Percentiles rank a stretch among this genome's conserved stretches.
phyloP scores from a whole-genome alignment of 2,888 invertebrate species.

The Agonopterix heracliana region DNA sequence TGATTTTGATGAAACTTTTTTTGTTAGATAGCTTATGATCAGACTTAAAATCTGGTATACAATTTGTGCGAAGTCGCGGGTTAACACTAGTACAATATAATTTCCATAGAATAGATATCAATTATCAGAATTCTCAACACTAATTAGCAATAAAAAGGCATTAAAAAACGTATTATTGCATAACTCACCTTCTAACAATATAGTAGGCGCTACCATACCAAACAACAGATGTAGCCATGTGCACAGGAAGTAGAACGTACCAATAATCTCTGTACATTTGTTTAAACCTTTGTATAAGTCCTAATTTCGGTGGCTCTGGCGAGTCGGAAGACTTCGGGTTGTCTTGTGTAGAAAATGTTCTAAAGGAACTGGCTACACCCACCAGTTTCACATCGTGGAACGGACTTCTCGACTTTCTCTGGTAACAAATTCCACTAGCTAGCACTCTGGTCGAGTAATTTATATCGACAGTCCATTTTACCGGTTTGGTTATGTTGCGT shows the following conservation, averaged over 20 bases:
- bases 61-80: too few relatives aligned
- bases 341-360: slow-evolving; percentile 33
- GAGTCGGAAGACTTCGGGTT: slow-evolving; percentile 22
- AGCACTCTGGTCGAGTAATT: slow-evolving; percentile 39
- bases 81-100: too few relatives aligned
- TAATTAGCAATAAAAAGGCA: neutral
- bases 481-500: slow-evolving; percentile 48
- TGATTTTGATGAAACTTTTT: too few relatives aligned
- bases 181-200: slow-evolving; percentile 85
- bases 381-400: neutral
- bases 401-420: slow-evolving; percentile 15
- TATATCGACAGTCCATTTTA: slow-evolving; percentile 41
- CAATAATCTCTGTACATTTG: slow-evolving; percentile 96
- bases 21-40: too few relatives aligned
- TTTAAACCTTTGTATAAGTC: slow-evolving; percentile 89
- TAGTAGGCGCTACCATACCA: slow-evolving; percentile 95
- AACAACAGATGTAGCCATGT: slow-evolving; percentile 88
- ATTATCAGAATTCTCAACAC: too few relatives aligned
- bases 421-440: slow-evolving; percentile 39
- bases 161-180: neutral
- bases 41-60: too few relatives aligned
- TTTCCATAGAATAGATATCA: too few relatives aligned
- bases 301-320: slow-evolving; percentile 59
- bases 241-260: slow-evolving; percentile 97
- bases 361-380: slow-evolving; percentile 16